phyloP scores from a whole-genome alignment of 2,888 invertebrate species.

The Acleris sparsana region DNA sequence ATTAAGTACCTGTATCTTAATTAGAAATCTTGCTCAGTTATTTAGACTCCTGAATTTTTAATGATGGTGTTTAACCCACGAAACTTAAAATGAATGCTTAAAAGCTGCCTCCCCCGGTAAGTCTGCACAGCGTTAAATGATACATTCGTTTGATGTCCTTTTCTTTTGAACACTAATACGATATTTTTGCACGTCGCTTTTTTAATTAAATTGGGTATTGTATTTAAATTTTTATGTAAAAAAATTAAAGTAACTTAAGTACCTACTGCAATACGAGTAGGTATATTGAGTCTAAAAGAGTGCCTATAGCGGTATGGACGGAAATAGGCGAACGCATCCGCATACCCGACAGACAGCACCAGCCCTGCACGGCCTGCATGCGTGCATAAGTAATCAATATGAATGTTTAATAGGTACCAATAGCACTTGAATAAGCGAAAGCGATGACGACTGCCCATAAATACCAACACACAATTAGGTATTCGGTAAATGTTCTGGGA shows the following conservation, averaged over 20 bases:
- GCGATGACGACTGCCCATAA: slow-evolving; percentile 8
- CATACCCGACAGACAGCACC: background rate
- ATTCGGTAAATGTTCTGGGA: background rate
- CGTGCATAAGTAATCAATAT: slow-evolving; percentile 5
- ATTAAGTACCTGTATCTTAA: slow-evolving; percentile 3
- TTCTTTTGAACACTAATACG: background rate
- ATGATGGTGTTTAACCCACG: background rate
- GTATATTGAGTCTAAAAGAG: background rate
- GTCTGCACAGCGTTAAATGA: background rate
- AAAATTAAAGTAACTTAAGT: background rate
- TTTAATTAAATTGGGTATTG: too few species aligned
- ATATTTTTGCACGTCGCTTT: background rate
- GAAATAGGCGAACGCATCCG: slow-evolving; percentile 4
- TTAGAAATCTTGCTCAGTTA: slow-evolving; percentile 1
- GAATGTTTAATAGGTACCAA: slow-evolving; percentile 12
- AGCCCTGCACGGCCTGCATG: background rate
- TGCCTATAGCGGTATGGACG: background rate
- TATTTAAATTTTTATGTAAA: too few species aligned
- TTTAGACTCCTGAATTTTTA: background rate
- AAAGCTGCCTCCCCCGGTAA: background rate
- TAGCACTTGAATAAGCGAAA: slow-evolving; percentile 4
- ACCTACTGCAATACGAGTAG: too few species aligned
- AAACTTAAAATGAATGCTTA: background rate
- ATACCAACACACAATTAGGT: slow-evolving; percentile 15
- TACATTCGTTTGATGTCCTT: background rate